These are phyloP conservation scores for Pseudotriccus pelzelni DNA, from an alignment of 2,797 vertebrate species.

Conservation along the genomic window DNA sequence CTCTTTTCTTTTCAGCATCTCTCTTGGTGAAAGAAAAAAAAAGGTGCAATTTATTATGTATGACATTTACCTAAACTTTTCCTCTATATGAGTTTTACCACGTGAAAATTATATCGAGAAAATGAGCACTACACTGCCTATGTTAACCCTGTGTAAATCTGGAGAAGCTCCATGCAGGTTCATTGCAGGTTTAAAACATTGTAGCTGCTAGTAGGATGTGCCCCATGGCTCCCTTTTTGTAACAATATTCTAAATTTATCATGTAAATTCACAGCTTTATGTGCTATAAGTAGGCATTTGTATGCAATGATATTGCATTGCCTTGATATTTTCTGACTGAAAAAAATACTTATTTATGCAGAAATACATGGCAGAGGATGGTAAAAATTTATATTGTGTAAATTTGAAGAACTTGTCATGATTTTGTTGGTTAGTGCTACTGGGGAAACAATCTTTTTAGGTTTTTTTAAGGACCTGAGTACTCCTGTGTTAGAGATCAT, in stretches of 20 bases:
- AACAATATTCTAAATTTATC: not conserved
- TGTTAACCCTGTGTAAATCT: not conserved
- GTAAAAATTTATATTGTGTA: not conserved
- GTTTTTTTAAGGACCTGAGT: not conserved
- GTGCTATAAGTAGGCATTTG: not conserved
- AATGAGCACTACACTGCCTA: not conserved
- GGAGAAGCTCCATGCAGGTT: not conserved
- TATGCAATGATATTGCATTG: not conserved
- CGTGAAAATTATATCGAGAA: not conserved
- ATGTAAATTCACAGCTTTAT: not conserved
- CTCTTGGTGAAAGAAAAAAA: not conserved
- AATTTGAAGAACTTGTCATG: not conserved
- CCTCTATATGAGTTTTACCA: not conserved
- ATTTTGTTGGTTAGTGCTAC: not conserved
- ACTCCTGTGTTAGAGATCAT: not conserved
- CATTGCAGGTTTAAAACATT: not conserved
- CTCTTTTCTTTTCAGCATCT: not conserved
- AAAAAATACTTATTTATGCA: not conserved
- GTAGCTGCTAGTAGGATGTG: not conserved
- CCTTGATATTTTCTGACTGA: not conserved
- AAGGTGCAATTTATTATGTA: not conserved
- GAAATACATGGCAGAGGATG: not conserved
- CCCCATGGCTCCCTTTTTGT: not conserved
- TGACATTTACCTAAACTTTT: not conserved
- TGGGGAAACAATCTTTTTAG: not conserved